These are phyloP conservation scores for Atethmia centrago DNA, from an alignment of 2,888 invertebrate genomes.

Conservation along the genomic window DNA sequence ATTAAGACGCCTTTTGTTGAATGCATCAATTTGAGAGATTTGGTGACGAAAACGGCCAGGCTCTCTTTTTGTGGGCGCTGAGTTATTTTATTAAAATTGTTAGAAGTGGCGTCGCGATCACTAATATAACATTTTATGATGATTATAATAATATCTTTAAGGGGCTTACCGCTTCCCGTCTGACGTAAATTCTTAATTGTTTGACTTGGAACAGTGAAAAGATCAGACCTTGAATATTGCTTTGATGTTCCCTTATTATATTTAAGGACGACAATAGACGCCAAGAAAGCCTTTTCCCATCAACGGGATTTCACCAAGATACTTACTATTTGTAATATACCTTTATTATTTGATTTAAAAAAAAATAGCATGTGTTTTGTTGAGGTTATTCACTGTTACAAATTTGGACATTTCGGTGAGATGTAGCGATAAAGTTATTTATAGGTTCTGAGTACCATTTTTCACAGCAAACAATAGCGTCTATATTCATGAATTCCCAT, in stretches of 20 bases:
- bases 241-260: slow-evolving; percentile 60
- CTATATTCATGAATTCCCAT: slow-evolving; percentile 56
- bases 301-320: slow-evolving; percentile 25
- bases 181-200: slow-evolving; percentile 36
- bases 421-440: slow-evolving; percentile 52
- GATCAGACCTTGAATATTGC: slow-evolving; percentile 29
- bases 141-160: slow-evolving; percentile 11
- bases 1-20: slow-evolving; percentile 43
- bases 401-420: slow-evolving; percentile 34
- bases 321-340: too few species aligned
- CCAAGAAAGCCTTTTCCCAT: slow-evolving; percentile 27
- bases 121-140: slow-evolving; percentile 3
- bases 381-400: slow-evolving; percentile 25
- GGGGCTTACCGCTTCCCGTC: slow-evolving; percentile 2
- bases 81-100: neutral
- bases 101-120: neutral
- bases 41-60: slow-evolving; percentile 4
- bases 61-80: neutral
- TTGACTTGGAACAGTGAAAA: slow-evolving; percentile 44
- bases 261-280: slow-evolving; percentile 42
- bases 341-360: slow-evolving; percentile 7
- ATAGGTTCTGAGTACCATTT: slow-evolving; percentile 30
- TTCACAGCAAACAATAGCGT: slow-evolving; percentile 45
- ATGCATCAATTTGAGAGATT: slow-evolving; percentile 23
- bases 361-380: slow-evolving; percentile 12